Conservation (phyloP, 2,113 vertebrate genomes). For the Psophia crepitans region DNA sequence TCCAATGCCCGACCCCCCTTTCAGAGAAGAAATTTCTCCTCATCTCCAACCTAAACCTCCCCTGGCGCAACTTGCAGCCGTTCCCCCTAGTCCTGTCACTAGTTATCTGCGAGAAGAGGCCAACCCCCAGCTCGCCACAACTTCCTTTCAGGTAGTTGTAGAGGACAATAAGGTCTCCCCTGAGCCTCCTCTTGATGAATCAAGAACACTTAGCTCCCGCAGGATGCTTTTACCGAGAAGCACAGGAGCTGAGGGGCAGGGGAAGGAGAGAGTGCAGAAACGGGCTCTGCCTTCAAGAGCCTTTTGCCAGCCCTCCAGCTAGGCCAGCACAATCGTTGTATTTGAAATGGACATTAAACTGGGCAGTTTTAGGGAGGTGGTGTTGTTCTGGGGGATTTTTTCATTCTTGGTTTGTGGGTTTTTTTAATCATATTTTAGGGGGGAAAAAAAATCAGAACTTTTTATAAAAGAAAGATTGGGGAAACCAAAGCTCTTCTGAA, state of each 20-base stretch:
- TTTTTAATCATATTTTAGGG: background rate
- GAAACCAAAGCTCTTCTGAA: background rate
- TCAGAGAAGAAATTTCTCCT: too few species aligned
- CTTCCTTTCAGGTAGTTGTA: too few species aligned
- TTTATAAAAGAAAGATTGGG: background rate
- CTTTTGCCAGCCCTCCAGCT: background rate
- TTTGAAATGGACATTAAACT: background rate
- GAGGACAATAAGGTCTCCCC: too few species aligned
- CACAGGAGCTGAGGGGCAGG: background rate
- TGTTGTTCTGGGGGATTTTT: background rate
- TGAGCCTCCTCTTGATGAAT: too few species aligned
- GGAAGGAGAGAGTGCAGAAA: background rate
- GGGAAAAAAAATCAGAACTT: background rate
- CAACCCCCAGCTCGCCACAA: too few species aligned
- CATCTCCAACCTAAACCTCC: too few species aligned
- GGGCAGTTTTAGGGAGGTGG: background rate
- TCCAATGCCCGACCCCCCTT: too few species aligned
- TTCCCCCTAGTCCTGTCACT: too few species aligned
- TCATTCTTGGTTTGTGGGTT: background rate
- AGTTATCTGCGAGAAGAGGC: too few species aligned
- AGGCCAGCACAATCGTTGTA: accelerated
- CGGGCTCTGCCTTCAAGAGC: background rate
- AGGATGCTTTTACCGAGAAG: background rate
- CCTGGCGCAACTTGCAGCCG: too few species aligned
- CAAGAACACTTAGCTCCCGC: accelerated